These are phyloP conservation scores for Phrynocephalus forsythii DNA, from an alignment of 2,797 vertebrate species.

Conservation along the genomic window DNA sequence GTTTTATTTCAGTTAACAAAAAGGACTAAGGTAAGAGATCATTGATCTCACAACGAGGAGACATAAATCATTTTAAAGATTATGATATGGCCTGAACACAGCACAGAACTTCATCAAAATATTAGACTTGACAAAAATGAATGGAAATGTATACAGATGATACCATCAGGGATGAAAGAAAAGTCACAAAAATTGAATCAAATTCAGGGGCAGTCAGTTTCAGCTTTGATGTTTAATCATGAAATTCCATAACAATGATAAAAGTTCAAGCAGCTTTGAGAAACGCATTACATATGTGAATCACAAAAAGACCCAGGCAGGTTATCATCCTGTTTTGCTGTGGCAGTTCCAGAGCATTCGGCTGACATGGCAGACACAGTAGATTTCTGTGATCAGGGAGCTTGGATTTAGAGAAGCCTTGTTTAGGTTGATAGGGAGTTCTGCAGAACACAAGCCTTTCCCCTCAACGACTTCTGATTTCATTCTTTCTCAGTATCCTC, in stretches of 20 bases:
- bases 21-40: neutral
- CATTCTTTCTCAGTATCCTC: neutral
- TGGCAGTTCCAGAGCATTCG: neutral
- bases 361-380: neutral
- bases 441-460: neutral
- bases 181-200: constrained; percentile 49
- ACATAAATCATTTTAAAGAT: neutral
- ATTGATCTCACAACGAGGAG: neutral
- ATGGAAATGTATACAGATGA: constrained; percentile 8
- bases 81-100: neutral
- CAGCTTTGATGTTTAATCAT: constrained; percentile 23
- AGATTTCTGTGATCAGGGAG: neutral
- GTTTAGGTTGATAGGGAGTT: neutral
- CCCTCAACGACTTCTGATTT: neutral
- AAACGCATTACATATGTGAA: neutral
- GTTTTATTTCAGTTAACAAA: no score
- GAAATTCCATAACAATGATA: constrained; percentile 49
- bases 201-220: constrained; percentile 4
- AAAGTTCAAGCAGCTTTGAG: constrained; percentile 48
- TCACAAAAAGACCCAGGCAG: neutral
- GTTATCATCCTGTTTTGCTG: neutral
- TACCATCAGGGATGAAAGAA: constrained; percentile 9
- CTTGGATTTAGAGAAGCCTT: neutral
- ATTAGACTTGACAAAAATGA: neutral
- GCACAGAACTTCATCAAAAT: neutral